Percentiles rank a stretch among this genome's conserved stretches.
Evolutionary conservation across 2,888 invertebrate species (phyloP).

Genomic region (Thymelicus lineola): DNA sequence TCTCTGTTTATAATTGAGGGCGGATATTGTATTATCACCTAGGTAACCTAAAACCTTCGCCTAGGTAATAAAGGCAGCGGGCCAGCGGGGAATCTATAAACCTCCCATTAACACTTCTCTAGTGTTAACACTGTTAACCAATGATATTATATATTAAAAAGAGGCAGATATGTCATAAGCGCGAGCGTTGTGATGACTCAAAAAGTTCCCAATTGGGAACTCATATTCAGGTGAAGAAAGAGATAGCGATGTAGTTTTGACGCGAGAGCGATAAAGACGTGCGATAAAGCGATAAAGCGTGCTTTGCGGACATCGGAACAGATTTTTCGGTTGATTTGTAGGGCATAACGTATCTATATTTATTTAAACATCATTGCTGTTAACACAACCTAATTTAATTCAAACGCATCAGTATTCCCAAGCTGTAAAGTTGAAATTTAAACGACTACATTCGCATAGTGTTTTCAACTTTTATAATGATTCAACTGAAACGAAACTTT

Average conservation of each 20-base stretch:
- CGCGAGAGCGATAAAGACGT: too few relatives aligned
- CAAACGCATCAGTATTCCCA: neutral
- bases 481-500: neutral
- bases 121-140: conserved; percentile 14
- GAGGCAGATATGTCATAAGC: too few relatives aligned
- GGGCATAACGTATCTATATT: too few relatives aligned
- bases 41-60: neutral
- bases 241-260: too few relatives aligned
- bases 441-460: neutral
- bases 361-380: too few relatives aligned
- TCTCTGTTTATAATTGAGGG: neutral
- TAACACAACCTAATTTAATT: neutral
- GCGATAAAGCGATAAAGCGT: too few relatives aligned
- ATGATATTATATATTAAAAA: too few relatives aligned
- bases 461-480: neutral
- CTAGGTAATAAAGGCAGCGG: neutral
- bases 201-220: too few relatives aligned
- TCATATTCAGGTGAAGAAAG: too few relatives aligned
- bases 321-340: too few relatives aligned
- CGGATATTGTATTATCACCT: conserved; percentile 29
- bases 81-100: conserved; percentile 4
- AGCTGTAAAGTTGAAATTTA: neutral
- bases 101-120: conserved; percentile 18
- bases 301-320: too few relatives aligned
- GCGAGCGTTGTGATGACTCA: too few relatives aligned